Evolutionary conservation across 2,888 invertebrate species (phyloP), one percentile per base, ranked within the genome.

Genomic region (Acanthosoma haemorrhoidale): DNA sequence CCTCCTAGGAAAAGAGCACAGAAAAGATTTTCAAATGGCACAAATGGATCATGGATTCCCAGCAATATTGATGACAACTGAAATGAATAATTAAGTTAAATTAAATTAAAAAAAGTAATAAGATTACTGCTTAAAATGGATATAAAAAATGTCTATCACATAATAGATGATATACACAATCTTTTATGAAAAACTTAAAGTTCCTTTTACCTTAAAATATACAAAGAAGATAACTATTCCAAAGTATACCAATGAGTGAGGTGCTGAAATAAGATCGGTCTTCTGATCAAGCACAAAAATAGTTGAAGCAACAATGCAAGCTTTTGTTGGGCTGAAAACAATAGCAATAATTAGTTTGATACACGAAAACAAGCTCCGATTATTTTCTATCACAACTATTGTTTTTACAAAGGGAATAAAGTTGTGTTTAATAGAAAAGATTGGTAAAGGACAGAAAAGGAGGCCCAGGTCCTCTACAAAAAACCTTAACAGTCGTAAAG

Each of bases 21-120:
- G 83, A 94, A 91, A 70, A 99, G 84, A 81, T 99, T 99, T 84
- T 99, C 99, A 80, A 99, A 96, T 13, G 99, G 99, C 77, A 95
- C 88, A 82, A 99, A 98, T 39, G 99, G 99, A 84, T 99, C 99
- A 79, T 96, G 95, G 77, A 99, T 97, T 76, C 96, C 96, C 77
- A 99, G 85, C 70, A 99, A 83, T 77, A 99, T 91, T 8, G 97
- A 96, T 21, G 96, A 96, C 73, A 99, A 81, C 87, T 92, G 83
- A 73, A 76, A 75, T 5, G 64, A 58, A 34, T 58, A 71, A 68
- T 59, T 16, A 60, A 71, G 8, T 5, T 11, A 59, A 8, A 31
- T 29, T 21, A 21, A 25, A 25, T 25, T 4, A 31, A 1, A 15
- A 29, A 8, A 58, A 2, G 15, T 29, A 58, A 58, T 8, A 58